A percentile compares a stretch with the other conserved stretches of the same genome.
phyloP scores from a whole-genome alignment of 1,140 invertebrate genomes.

The Arctopsyche grandis region DNA sequence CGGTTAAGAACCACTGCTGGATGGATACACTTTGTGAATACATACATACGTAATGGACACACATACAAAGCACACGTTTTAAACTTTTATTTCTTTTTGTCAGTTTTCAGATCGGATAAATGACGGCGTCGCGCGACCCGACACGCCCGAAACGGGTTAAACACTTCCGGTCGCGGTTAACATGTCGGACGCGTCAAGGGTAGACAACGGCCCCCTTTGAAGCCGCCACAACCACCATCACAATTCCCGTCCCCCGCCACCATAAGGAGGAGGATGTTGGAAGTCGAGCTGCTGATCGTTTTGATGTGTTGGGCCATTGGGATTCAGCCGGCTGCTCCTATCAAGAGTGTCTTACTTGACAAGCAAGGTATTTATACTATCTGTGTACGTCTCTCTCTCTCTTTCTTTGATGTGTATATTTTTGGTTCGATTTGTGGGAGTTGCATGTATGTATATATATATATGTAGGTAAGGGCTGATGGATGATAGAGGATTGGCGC shows the following conservation, averaged over 20 bases:
- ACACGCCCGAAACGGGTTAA: neutral
- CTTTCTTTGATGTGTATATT: neutral
- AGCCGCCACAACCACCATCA: neutral
- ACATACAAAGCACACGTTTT: too few species aligned
- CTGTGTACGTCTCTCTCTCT: neutral
- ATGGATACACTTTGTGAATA: too few species aligned
- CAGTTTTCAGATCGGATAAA: neutral
- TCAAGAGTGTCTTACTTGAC: slow-evolving; percentile 42
- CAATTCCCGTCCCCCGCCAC: too few species aligned
- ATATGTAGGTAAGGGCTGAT: too few species aligned
- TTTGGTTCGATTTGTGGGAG: neutral
- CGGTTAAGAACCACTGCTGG: too few species aligned
- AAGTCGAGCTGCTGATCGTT: slow-evolving; percentile 38
- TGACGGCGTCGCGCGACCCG: neutral
- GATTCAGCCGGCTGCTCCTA: slow-evolving; percentile 43
- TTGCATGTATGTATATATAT: neutral
- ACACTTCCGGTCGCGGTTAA: slow-evolving; percentile 9
- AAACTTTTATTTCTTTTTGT: too few species aligned
- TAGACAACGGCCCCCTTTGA: neutral
- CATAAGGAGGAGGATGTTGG: slow-evolving; percentile 40
- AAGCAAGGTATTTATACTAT: slow-evolving; percentile 46
- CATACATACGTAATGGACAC: too few species aligned
- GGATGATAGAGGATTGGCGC: too few species aligned
- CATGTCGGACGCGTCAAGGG: neutral
- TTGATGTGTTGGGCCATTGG: slow-evolving; percentile 40